phyloP scores from a whole-genome alignment of 2,113 vertebrate species.

The Ophthalmolycus amberensis region DNA sequence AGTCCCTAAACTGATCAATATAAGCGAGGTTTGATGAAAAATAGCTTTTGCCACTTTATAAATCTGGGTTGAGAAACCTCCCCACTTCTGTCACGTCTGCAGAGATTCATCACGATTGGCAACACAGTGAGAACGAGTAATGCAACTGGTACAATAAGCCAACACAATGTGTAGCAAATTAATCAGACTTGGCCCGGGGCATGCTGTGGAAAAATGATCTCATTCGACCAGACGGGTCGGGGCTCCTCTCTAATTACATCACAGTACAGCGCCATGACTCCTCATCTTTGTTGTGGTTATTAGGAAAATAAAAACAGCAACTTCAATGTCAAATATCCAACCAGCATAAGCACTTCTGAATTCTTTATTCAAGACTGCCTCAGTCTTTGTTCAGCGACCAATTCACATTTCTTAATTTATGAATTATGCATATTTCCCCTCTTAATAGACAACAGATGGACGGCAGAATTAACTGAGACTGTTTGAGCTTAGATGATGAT shows the following conservation, averaged over 20 bases:
- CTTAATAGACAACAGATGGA: conserved; percentile 52
- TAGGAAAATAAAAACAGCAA: conserved; percentile 53
- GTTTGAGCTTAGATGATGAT: conserved; percentile 33
- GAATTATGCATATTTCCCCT: conserved; percentile 52
- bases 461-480: conserved; percentile 35
- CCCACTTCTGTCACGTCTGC: conserved; percentile 21
- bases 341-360: conserved; percentile 17
- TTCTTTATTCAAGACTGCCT: neutral
- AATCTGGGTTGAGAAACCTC: conserved; percentile 1
- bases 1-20: conserved; percentile 5
- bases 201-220: conserved; percentile 75
- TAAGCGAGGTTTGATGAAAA: neutral
- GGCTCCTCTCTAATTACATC: conserved; percentile 75
- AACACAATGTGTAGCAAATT: conserved; percentile 75
- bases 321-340: conserved; percentile 36
- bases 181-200: conserved; percentile 76
- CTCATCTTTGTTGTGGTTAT: conserved; percentile 61
- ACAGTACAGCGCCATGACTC: conserved; percentile 44
- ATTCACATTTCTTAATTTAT: conserved; percentile 39
- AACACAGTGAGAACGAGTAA: conserved; percentile 55
- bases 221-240: conserved; percentile 70
- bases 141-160: conserved; percentile 70
- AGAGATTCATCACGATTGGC: conserved; percentile 64
- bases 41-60: neutral
- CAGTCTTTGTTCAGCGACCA: conserved; percentile 15